These are phyloP conservation scores for Thaumetopoea pityocampa DNA, from an alignment of 1,140 invertebrate genomes.

Conservation along the genomic window DNA sequence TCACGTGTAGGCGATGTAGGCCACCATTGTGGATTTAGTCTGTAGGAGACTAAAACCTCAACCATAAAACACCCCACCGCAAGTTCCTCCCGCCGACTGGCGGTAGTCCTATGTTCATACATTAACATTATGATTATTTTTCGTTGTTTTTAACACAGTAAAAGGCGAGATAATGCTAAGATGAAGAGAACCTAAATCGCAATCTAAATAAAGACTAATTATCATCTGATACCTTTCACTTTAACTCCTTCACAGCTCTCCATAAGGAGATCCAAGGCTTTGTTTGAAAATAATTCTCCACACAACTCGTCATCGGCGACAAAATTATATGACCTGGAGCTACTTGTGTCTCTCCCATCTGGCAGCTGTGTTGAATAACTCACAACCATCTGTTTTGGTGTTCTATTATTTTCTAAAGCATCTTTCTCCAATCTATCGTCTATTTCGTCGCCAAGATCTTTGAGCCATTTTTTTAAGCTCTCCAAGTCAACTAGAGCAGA, in stretches of 20 bases:
- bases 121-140: too few relatives aligned
- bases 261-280: slow-evolving; percentile 79
- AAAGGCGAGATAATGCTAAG: too few relatives aligned
- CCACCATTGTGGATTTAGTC: too few relatives aligned
- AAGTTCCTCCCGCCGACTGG: too few relatives aligned
- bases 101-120: too few relatives aligned
- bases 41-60: too few relatives aligned
- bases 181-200: too few relatives aligned
- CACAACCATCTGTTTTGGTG: slow-evolving; percentile 79
- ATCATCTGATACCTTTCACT: slow-evolving; percentile 42
- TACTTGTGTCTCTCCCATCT: slow-evolving; percentile 77
- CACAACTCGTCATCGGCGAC: slow-evolving; percentile 78
- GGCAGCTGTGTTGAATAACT: slow-evolving; percentile 76
- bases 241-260: slow-evolving; percentile 56
- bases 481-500: slow-evolving; percentile 83
- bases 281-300: slow-evolving; percentile 56
- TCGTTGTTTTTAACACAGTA: too few relatives aligned
- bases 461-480: slow-evolving; percentile 88
- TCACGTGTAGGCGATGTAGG: too few relatives aligned
- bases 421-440: slow-evolving; percentile 91
- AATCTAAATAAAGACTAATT: slow-evolving; percentile 53
- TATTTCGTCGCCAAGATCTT: slow-evolving; percentile 88
- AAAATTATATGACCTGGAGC: slow-evolving; percentile 77
- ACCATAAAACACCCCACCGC: too few relatives aligned
- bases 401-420: slow-evolving; percentile 81